Base-by-base conservation (phyloP, 1,140 invertebrate genomes). In the Acromyrmex heyeri region DNA sequence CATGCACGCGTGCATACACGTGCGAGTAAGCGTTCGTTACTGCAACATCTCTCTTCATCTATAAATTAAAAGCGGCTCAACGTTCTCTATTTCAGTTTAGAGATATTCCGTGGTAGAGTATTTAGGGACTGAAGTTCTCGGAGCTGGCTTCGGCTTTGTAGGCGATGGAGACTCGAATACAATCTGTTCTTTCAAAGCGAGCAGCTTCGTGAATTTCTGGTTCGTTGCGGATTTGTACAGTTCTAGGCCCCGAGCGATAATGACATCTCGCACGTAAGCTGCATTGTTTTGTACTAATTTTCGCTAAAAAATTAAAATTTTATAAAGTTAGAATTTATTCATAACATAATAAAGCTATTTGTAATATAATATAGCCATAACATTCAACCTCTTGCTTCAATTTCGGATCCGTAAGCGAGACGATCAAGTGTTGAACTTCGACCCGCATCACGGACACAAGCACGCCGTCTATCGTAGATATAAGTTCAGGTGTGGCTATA, bases 401-500 rank as follows among this genome's bases (percentile, higher is more conserved):
- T 86, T 96, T 96, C 34, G 96, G 95, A 90, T 96, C 96, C 30
- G 94, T 94, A 10, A 97, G 93, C 0, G 97, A 96, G 24, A 93
- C 88, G 72, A 96, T 96, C 34, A 97, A 93, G 93, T 97, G 96
- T 76, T 95, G 95, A 44, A 98, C 91, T 93, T 98, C 97, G 21
- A 96, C 95, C 61, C 95, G 95, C 92, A 97, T 96, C 8, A 98
- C 96, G 48, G 96, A 96, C 61, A 96, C 95, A 14, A 98, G 94
- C 14, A 96, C 95, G 53, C 96, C 95, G 79, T 97, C 96, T 53
- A 98, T 96, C 1, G 96, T 95, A 67, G 95, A 93, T 77, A 97
- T 95, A 65, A 97, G 95, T 92, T 97, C 97, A 2, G 96, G 95
- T 1, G 96, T 97, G 89, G 96, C 95, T 8, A 98, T 93, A 79